Evolutionary conservation across 2,797 vertebrate species (phyloP), one percentile per base, ranked within the genome.

Genomic region (Coccyzus lansbergi): DNA sequence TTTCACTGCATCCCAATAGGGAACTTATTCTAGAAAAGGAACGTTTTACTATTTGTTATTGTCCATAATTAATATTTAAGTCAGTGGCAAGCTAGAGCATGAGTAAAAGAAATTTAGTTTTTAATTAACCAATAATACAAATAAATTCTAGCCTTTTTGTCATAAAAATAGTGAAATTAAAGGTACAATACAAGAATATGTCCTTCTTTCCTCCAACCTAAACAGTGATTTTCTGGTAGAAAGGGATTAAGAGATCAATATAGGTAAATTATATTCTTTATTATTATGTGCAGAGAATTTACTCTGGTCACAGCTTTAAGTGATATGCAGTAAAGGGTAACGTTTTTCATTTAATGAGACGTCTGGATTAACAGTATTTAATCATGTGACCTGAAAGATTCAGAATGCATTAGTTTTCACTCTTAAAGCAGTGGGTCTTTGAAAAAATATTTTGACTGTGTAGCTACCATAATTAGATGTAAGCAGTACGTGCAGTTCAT

Each of bases 31-130:
- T 52, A n/a, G 67, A 95, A 96, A 92, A 64, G 28, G 33, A 95
- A 86, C 34, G 88, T 12, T 96, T 95, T 93, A 60, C 2, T 74
- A 67, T 85, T 90, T 88, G 65, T 95, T 96, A 19, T 51, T 84
- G 51, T 72, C 34, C 90, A 94, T 93, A 94, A 97, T 95, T 97
- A 95, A 93, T 96, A 90, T 94, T 93, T 87, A 95, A 83, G 16
- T 92, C n/a, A n/a, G n/a, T n/a, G 86, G 18, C n/a, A 75, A 83
- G 49, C 15, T 71, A 77, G 10, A 63, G 18, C 6, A 4, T 0
- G 0, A 83, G 20, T 74, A 29, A 97, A 83, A 95, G 33, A 92
- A 93, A 94, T 74, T 78, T 72, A 83, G 51, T 40, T 93, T 76
- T 97, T 96, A 96, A 94, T 96, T 96, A 97, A 93, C 67, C 16